phyloP scores from a whole-genome alignment of 2,113 vertebrate genomes.

The Canis aureus region DNA sequence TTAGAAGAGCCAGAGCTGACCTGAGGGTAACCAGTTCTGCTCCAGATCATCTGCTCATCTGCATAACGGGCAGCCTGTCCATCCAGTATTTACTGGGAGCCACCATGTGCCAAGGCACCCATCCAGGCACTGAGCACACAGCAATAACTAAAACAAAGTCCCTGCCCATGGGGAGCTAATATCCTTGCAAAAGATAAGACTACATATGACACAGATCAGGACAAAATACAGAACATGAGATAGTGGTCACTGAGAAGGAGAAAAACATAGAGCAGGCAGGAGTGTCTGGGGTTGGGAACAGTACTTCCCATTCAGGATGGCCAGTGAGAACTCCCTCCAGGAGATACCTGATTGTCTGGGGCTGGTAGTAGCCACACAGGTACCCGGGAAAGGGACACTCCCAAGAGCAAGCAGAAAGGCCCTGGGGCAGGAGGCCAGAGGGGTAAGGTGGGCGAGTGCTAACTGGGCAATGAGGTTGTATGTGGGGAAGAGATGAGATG shows the following conservation, averaged over 20 bases:
- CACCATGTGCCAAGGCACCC: background rate
- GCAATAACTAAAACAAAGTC: background rate
- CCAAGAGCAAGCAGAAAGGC: background rate
- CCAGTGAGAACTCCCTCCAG: background rate
- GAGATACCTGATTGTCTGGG: fast-evolving
- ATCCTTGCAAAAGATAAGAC: background rate
- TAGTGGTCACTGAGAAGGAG: background rate
- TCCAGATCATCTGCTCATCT: background rate
- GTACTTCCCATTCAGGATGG: background rate
- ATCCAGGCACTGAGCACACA: background rate
- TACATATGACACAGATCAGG: background rate
- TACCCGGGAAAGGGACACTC: background rate
- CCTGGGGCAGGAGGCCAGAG: background rate
- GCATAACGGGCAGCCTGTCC: background rate
- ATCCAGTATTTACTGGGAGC: background rate
- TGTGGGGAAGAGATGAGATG: background rate
- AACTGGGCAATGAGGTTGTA: background rate
- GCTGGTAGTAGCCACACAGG: background rate
- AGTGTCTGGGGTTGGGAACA: background rate
- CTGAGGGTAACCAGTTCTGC: background rate
- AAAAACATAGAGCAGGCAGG: background rate
- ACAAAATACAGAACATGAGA: background rate
- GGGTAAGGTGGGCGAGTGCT: background rate
- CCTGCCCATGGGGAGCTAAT: background rate
- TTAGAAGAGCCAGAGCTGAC: background rate